Evolutionary conservation across 2,113 vertebrate genomes (phyloP).

Genomic region (Excalfactoria chinensis): DNA sequence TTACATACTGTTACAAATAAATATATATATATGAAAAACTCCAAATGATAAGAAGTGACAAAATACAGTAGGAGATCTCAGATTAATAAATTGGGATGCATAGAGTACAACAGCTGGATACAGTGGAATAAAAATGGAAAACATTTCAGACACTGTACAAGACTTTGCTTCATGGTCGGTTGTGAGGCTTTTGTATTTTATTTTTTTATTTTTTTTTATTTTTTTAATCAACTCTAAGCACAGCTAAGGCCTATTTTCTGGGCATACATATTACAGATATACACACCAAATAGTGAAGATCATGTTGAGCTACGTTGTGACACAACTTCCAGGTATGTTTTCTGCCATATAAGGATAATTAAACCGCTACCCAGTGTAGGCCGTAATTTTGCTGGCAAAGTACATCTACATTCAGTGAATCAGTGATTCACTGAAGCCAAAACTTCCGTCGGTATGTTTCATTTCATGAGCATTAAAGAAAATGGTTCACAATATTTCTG

Average conservation of each 20-base stretch:
- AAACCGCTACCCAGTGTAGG: neutral
- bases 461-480: neutral
- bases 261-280: neutral
- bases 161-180: neutral
- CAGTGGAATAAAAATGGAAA: neutral
- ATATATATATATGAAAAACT: neutral
- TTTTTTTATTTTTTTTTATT: neutral
- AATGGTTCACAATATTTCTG: neutral
- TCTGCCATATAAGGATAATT: neutral
- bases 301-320: neutral
- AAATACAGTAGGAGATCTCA: neutral
- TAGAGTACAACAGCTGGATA: neutral
- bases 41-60: neutral
- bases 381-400: neutral
- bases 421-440: neutral
- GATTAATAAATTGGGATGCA: neutral
- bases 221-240: neutral
- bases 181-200: neutral
- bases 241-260: neutral
- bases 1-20: neutral
- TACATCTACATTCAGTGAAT: neutral
- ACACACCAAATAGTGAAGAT: neutral
- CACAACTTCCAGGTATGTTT: neutral
- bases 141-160: neutral
- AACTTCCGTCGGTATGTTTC: neutral